Percentiles rank a stretch among this genome's conserved stretches.
phyloP scores from a whole-genome alignment of 1,140 invertebrate species.

The Bombus sibiricus region DNA sequence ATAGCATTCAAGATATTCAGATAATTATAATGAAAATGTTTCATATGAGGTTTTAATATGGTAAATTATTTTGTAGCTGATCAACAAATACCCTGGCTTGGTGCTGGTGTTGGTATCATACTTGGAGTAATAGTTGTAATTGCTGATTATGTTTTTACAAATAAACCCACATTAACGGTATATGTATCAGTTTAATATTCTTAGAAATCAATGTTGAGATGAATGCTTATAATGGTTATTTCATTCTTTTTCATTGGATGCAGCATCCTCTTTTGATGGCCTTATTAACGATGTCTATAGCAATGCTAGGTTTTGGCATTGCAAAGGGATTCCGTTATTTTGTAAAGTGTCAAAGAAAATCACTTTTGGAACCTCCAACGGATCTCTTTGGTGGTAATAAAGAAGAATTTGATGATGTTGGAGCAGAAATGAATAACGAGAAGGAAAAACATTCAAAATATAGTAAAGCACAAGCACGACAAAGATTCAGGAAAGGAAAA shows the following conservation, averaged over 20 bases:
- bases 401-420: constrained; percentile 68
- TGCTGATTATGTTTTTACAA: constrained; percentile 87
- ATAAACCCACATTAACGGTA: constrained; percentile 87
- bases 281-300: constrained; percentile 84
- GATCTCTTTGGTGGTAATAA: constrained; percentile 77
- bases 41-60: constrained; percentile 21
- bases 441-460: constrained; percentile 82
- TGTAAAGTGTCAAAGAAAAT: constrained; percentile 82
- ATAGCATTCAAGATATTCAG: not conserved
- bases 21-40: not conserved
- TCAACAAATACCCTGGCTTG: constrained; percentile 89
- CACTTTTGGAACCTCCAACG: constrained; percentile 83
- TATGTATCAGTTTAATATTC: constrained; percentile 64
- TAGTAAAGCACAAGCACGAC: constrained; percentile 87
- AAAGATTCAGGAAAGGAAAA: constrained; percentile 88
- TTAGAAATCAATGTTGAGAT: constrained; percentile 4
- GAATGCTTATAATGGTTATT: constrained; percentile 5
- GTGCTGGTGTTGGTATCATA: constrained; percentile 88
- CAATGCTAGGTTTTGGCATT: constrained; percentile 84
- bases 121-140: constrained; percentile 88
- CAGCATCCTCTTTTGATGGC: constrained; percentile 86
- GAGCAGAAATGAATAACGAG: constrained; percentile 70
- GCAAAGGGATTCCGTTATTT: constrained; percentile 84
- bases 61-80: constrained; percentile 83
- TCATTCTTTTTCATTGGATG: constrained; percentile 56